Evolutionary conservation across 2,888 invertebrate species (phyloP), one percentile per base, ranked within the genome.

Genomic region (Pseudeuparius sepicola): DNA sequence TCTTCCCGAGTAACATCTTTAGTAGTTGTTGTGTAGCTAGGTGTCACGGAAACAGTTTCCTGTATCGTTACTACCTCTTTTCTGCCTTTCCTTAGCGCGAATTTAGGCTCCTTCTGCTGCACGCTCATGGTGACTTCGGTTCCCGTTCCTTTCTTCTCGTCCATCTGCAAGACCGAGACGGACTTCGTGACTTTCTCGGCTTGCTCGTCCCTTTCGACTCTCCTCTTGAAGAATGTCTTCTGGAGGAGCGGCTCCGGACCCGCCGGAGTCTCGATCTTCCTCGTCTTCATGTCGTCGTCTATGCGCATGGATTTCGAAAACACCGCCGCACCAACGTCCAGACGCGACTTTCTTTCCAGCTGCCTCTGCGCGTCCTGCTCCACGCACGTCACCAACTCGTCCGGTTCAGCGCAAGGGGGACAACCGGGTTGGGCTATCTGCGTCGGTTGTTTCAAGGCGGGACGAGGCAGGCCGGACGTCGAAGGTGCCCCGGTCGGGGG

Each of bases 161-260:
- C 48, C 16, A 49, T 39, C 10, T 54, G 48, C n/a, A 44, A 39
- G 4, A 50, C 34, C 7, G 39, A 34, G 14, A 54, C 28, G 36
- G 47, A 48, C 37, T 53, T 52, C 1, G 42, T 32, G 4, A 53
- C 41, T 20, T 35, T 46, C 39, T 55, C 53, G 1, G 46, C 47
- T 4, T 45, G 48, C 4, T 52, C 48, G 9, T 52, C 44, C 28
- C 55, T 46, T 34, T 54, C 53, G 4, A 59, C 50, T 13, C 47
- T 46, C 33, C 45, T 49, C 32, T 56, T 52, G 4, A 53, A 40
- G n/a, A 50, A 46, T 10, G 57, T 38, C 42, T 56, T 51, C 24
- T 51, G 50, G 3, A 49, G 28, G 2, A 53, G 48, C 9, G 41
- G 44, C 24, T 56, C 49, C n/a, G 45, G 43, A 2, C 57, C 57